Base-by-base conservation (phyloP, 2,888 invertebrate genomes). In the Eupithecia centaureata region DNA sequence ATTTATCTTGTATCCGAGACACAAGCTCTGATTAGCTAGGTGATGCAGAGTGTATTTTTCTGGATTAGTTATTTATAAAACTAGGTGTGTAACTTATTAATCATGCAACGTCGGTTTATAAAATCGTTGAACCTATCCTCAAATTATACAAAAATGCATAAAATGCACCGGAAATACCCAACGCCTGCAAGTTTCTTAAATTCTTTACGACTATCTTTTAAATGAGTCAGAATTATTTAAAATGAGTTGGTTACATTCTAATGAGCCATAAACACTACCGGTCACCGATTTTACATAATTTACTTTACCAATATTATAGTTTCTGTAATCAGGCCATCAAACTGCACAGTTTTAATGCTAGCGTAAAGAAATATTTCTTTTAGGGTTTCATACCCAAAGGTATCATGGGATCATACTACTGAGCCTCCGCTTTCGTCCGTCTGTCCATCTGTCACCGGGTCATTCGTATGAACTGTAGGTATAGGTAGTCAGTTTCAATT, bases 111-210 rank as follows among this genome's bases (percentile, higher is more conserved):
- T 38, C n/a, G 5, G 5, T 38, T 38, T 38, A 38, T n/a, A n/a
- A 15, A n/a, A 38, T 38, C 15, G 35, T 38, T 15, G 5, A n/a
- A 38, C n/a, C 8, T n/a, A 8, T 32, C 18, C 22, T 22, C 51
- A 51, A 25, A 51, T 51, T 51, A 25, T 51, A 51, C 51, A 51
- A 25, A 54, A 54, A 54, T 42, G 13, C 42, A 8, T n/a, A n/a
- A n/a, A n/a, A n/a, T 38, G 38, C 38, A 38, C 15, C 28, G 54
- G 54, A 54, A 22, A 51, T 51, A 22, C 51, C 12, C 51, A 51
- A 51, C 10, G 12, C 51, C 18, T 22, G 51, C 22, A 47, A 47
- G 22, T 51, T 51, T 51, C 38, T 51, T 51, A 51, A 51, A 22
- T 13, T 2, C 22, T 25, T 51, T 51, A 25, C 15, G n/a, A n/a